These are phyloP conservation scores for Chionis minor DNA, from an alignment of 2,113 vertebrate species.

Conservation along the genomic window DNA sequence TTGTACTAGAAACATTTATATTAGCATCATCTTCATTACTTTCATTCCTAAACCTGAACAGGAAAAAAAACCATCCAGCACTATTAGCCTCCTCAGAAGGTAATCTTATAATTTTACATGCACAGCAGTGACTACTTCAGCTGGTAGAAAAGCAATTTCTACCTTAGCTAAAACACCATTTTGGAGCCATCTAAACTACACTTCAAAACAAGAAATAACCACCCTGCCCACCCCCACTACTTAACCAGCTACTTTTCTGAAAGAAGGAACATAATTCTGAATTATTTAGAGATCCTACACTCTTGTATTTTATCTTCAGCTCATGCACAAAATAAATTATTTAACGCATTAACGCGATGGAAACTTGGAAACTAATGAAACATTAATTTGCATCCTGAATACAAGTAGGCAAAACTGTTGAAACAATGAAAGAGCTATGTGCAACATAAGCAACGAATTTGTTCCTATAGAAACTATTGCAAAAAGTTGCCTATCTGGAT, in stretches of 20 bases:
- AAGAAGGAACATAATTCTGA: constrained; percentile 23
- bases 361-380: constrained; percentile 67
- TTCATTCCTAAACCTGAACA: neutral
- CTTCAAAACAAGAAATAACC: neutral
- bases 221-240: neutral
- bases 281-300: constrained; percentile 50
- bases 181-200: neutral
- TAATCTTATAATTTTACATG: neutral
- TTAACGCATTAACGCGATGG: constrained; percentile 42
- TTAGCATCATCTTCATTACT: neutral
- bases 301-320: constrained; percentile 56
- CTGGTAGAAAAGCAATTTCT: neutral
- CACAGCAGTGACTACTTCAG: neutral
- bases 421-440: neutral
- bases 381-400: constrained; percentile 61
- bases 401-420: constrained; percentile 32
- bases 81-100: neutral
- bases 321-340: constrained; percentile 59
- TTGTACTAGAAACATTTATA: neutral
- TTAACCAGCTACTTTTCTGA: constrained; percentile 13
- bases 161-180: neutral
- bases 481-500: neutral
- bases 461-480: neutral
- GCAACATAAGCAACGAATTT: neutral
- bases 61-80: neutral